Base-by-base conservation (phyloP, 2,888 invertebrate species). In the Eupeodes luniger region DNA sequence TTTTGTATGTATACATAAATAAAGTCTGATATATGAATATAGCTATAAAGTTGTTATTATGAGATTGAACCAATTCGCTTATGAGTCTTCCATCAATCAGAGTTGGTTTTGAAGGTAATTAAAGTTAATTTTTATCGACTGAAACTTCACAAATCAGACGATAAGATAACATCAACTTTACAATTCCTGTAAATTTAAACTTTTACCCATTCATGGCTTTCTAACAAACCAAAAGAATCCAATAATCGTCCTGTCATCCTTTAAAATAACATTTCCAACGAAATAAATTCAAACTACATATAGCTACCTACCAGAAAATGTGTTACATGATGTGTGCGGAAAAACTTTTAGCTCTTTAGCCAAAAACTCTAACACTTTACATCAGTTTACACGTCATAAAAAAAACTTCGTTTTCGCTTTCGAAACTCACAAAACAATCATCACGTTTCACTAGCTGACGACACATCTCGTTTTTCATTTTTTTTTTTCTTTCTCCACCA, bases 391-490 rank as follows among this genome's bases (percentile, higher is more conserved):
- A 40, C 75, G 64, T 76, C 78, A 40, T 79, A 66, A 66, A 66
- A 66, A 74, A 64, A n/a, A 69, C 51, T 51, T 66, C 75, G 12
- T 70, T 79, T 85, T 81, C 57, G 53, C 61, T 85, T 85, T 81
- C 81, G 19, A 62, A 81, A 81, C 36, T 51, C 55, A 72, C 81
- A 67, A 62, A 62, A 34, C 62, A 40, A 79, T 78, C 81, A 72
- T 78, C 76, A 83, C 80, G 80, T 80, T 82, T 76, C 79, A 72
- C 34, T 44, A 27, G 27, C n/a, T 74, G 76, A 72, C 77, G 81
- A 77, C 81, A 79, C 67, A 87, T 67, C 34, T 84, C 77, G 75
- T 84, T 81, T 82, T 57, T 84, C 67, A 84, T 72, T 59, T 27
- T 27, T 27, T 19, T 19, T 27, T 27, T 27, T 27, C 27, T 27